Evolutionary conservation across 2,797 vertebrate genomes (phyloP), one percentile per base, ranked within the genome.

Genomic region (Tragelaphus eurycerus): DNA sequence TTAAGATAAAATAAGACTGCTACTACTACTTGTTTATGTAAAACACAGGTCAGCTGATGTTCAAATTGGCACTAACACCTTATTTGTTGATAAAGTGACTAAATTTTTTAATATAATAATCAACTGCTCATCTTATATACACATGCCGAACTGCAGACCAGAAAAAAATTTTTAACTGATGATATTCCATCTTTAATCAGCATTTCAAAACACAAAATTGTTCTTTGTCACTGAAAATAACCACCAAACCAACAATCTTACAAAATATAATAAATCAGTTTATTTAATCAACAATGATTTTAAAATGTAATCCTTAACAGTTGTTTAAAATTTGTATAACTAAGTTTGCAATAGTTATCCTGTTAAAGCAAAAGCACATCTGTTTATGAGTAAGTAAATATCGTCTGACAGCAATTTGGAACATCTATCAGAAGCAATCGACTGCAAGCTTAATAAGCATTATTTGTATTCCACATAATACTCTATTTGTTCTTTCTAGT

Each of bases 401-500:
- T 13, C 98, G 67, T 86, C 95, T 98, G 96, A 98, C 96, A 98
- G 95, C 89, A 98, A 97, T 98, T 98, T 98, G 98, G 94, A 98
- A 97, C 93, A 97, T 97, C 93, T 96, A 98, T 97, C 96, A 98
- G 50, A 98, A 97, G 86, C 59, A 98, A 98, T 98, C 94, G 98
- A 97, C 92, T 95, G 64, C 88, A 98, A 97, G 93, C 96, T 98
- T 97, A 98, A 97, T 97, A 98, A 97, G 97, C 89, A 98, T 97
- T 98, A 98, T 98, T 98, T 98, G 79, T 98, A 98, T 97, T 98
- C 97, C 88, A 60, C 31, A 13, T 96, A 98, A 98, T 59, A 97
- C 87, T 86, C 59, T 96, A 95, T 93, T 97, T 98, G 97, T 97
- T 98, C 95, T 95, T 97, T 97, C 95, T 98, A 98, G 95, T n/a